Percentiles rank a stretch among this genome's conserved stretches.
Evolutionary conservation across 2,888 invertebrate genomes (phyloP).

Genomic region (Cheilosia urbana): DNA sequence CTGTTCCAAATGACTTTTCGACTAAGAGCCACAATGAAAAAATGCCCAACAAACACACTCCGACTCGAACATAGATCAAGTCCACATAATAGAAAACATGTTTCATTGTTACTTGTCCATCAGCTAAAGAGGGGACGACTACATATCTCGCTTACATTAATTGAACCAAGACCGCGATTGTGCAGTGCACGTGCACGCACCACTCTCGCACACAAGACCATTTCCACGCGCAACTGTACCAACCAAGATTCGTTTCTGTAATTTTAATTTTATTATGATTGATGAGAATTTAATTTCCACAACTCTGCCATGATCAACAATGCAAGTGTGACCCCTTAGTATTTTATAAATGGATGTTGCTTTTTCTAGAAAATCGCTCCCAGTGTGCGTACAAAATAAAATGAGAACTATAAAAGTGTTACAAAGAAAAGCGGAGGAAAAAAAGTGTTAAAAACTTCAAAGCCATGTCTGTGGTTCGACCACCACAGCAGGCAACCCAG

Average conservation of each 20-base stretch:
- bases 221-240: neutral
- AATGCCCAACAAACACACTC: neutral
- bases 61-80: neutral
- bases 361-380: constrained; percentile 21
- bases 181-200: neutral
- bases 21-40: neutral
- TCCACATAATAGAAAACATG: constrained; percentile 7
- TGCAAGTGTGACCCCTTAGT: constrained; percentile 27
- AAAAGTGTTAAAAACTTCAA: constrained; percentile 5
- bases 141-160: constrained; percentile 6
- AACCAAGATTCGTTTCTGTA: constrained; percentile 12
- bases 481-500: constrained; percentile 78
- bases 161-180: constrained; percentile 15
- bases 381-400: constrained; percentile 28
- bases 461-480: constrained; percentile 76
- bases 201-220: neutral
- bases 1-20: neutral
- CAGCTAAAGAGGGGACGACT: neutral
- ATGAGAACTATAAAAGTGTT: constrained; percentile 49
- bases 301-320: constrained; percentile 51
- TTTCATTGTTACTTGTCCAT: neutral
- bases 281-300: constrained; percentile 67
- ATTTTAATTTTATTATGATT: constrained; percentile 64
- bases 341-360: constrained; percentile 4
- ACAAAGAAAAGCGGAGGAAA: constrained; percentile 28